Base-by-base conservation (phyloP, 2,113 vertebrate genomes). In the Pelecanoides urinatrix region DNA sequence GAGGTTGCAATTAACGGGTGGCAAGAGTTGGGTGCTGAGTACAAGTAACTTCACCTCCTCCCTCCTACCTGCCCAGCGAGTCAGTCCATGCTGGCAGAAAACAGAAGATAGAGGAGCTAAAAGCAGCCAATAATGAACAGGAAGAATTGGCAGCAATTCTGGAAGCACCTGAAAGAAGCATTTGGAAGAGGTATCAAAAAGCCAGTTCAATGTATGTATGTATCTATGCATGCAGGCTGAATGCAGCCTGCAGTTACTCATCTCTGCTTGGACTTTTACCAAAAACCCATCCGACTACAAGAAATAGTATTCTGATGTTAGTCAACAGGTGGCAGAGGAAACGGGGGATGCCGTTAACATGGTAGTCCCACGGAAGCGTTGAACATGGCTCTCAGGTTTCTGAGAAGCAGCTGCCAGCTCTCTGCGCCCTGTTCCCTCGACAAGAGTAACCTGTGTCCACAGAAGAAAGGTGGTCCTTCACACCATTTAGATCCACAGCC, bases 161-260 rank as follows among this genome's bases (percentile, higher is more conserved):
- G 36, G 34, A 83, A 90, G 23, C 29, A 42, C 18, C 61, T 44
- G 20, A 70, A 92, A 73, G 14, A 59, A 92, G 50, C 22, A 56
- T 68, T 88, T 56, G 49, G 40, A 95, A 79, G 78, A 76, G 36
- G 14, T 53, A 92, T 30, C 14, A 58, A 87, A 68, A 92, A 85
- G 36, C 21, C 59, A 84, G 20, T 29, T 81, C 16, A 36, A 4
- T 13, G 13, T 40, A 17, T 6, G 11, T 8, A 32, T 30, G 18
- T 26, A 34, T 27, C 13, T 12, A 71, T 14, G 8, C 6, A 36
- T 4, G 9, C 1, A 25, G 44, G 26, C 16, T 79, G 62, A 53
- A 65, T 20, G 15, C 10, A 78, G 68, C 22, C 18, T 74, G 7
- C 36, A 62, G 27, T 42, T 85, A 62, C 25, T 29, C 2, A 1